These are phyloP conservation scores for Cerastis leucographa DNA, from an alignment of 2,888 invertebrate species.

Conservation along the genomic window DNA sequence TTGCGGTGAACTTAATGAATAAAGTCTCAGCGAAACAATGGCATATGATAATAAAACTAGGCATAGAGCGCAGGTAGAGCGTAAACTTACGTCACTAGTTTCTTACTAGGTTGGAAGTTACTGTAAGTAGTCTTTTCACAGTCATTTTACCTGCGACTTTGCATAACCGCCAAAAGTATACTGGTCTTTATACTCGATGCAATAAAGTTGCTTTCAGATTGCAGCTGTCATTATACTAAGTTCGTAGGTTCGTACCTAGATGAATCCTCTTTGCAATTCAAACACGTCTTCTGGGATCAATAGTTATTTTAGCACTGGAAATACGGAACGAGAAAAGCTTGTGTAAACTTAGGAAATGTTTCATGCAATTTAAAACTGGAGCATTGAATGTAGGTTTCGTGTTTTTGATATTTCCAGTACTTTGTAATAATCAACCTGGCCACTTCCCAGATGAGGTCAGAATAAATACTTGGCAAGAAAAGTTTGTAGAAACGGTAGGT, in stretches of 20 bases:
- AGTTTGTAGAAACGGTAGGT: background rate
- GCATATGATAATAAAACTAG: constrained; percentile 57
- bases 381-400: constrained; percentile 1
- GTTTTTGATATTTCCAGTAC: constrained; percentile 5
- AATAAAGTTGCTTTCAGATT: background rate
- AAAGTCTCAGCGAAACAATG: constrained; percentile 30
- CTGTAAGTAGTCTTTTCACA: background rate
- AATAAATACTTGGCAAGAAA: background rate
- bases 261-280: constrained; percentile 41
- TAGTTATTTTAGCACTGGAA: constrained; percentile 39
- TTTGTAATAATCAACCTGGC: background rate
- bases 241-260: constrained; percentile 17
- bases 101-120: constrained; percentile 33
- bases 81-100: constrained; percentile 36
- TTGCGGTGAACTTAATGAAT: constrained; percentile 36
- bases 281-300: constrained; percentile 37
- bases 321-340: constrained; percentile 30
- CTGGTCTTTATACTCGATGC: background rate
- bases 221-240: constrained; percentile 5
- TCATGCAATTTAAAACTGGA: constrained; percentile 40
- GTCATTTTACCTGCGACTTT: background rate
- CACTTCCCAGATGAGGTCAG: background rate
- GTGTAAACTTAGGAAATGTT: constrained; percentile 28
- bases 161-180: background rate
- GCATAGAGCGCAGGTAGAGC: constrained; percentile 53